These are phyloP conservation scores for Jaculus jaculus DNA, from an alignment of 2,113 vertebrate species.

Conservation along the genomic window DNA sequence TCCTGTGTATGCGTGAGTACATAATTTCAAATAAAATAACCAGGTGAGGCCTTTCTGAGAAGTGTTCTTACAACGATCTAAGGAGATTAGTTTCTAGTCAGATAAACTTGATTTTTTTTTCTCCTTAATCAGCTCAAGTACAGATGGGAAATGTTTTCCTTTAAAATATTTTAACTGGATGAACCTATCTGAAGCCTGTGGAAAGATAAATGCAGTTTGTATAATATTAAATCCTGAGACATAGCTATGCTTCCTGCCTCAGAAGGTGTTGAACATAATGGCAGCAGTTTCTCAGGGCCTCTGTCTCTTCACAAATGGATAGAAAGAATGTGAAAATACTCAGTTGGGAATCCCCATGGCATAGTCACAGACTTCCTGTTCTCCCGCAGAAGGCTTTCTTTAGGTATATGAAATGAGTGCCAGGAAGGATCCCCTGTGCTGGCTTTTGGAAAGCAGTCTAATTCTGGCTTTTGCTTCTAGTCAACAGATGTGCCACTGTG, in stretches of 20 bases:
- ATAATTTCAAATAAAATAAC: not conserved
- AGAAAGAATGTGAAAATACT: slow-evolving; percentile 29
- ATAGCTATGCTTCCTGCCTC: not conserved
- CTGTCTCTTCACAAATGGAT: not conserved
- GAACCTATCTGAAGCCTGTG: not conserved
- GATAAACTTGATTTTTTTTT: slow-evolving; percentile 18
- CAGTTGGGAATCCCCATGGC: slow-evolving; percentile 7
- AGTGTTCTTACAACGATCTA: not conserved
- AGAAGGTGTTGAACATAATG: not conserved
- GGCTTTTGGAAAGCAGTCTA: slow-evolving; percentile 30
- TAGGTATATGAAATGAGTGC: slow-evolving; percentile 14
- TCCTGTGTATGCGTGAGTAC: not conserved
- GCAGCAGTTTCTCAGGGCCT: not conserved
- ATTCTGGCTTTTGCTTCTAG: slow-evolving; percentile 41
- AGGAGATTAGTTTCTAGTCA: not conserved
- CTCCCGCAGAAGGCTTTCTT: slow-evolving; percentile 33
- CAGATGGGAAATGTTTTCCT: not conserved
- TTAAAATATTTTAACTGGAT: slow-evolving; percentile 22
- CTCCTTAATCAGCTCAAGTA: not conserved
- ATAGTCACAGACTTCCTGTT: not conserved
- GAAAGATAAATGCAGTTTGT: slow-evolving; percentile 7
- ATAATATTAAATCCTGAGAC: slow-evolving; percentile 4
- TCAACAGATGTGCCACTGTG: slow-evolving; percentile 13
- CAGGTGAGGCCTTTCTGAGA: not conserved
- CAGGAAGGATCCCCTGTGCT: slow-evolving; percentile 30